These are phyloP conservation scores for Chorisops tibialis DNA, from an alignment of 2,888 invertebrate species.

Conservation along the genomic window DNA sequence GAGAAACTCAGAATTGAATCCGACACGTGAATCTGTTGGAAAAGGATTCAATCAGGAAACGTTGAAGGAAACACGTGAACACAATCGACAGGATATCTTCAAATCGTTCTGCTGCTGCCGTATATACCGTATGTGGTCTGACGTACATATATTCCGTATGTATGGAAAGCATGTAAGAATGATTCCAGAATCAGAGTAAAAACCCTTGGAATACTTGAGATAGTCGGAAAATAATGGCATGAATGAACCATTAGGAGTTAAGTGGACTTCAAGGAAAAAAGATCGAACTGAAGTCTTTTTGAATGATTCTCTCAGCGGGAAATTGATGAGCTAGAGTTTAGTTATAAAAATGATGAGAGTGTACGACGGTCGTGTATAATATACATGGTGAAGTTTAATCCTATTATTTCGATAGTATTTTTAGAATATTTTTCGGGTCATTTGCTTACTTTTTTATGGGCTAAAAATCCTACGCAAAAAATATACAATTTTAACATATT, in stretches of 20 bases:
- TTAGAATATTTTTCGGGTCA: background rate
- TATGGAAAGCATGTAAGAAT: background rate
- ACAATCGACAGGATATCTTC: conserved; percentile 36
- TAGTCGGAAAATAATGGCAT: conserved; percentile 14
- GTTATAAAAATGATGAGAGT: conserved; percentile 1
- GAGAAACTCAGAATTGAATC: background rate
- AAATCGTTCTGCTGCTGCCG: background rate
- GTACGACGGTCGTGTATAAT: background rate
- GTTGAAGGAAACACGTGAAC: conserved; percentile 37
- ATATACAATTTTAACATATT: no score
- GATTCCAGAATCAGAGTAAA: background rate
- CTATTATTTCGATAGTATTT: background rate
- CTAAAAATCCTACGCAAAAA: no score
- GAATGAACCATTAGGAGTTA: conserved; percentile 10
- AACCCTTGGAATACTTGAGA: conserved; percentile 5
- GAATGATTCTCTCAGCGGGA: conserved; percentile 21
- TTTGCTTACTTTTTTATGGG: no score
- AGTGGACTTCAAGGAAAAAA: background rate
- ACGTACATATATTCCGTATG: conserved; percentile 1
- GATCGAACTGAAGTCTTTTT: background rate
- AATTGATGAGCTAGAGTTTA: conserved; percentile 21
- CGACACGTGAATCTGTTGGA: conserved; percentile 35
- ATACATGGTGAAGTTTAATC: background rate
- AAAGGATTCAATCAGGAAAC: conserved; percentile 37
- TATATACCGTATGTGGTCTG: conserved; percentile 2